Evolutionary conservation across 2,113 vertebrate genomes (phyloP), one percentile per base, ranked within the genome.

Genomic region (Onychostoma macrolepis): DNA sequence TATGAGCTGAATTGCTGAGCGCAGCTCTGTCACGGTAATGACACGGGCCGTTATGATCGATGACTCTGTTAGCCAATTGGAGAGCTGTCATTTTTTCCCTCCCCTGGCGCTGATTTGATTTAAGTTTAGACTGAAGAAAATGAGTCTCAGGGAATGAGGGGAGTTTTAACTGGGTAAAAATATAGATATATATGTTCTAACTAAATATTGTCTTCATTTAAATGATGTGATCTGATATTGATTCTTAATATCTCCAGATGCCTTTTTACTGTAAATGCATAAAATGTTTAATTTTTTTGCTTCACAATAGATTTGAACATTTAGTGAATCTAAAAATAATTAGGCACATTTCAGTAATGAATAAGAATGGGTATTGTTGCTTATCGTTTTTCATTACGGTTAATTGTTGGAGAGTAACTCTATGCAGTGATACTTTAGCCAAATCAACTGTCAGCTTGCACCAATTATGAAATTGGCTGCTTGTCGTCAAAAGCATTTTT

Each of bases 51-150:
- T 45, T n/a, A 11, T 87, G 88, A 84, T 80, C 72, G 81, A 80
- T 84, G 85, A 72, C 56, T 75, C 48, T 41, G 50, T 87, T 38
- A 80, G 28, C 43, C 85, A 84, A 71, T 86, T 74, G 67, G 50
- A 74, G 30, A 83, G 83, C 72, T 87, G 83, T 85, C 83, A 85
- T 28, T 85, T 69, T 56, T 26, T 8, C 45, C 17, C 28, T 24
- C 41, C 36, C 9, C 33, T 41, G 33, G 30, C 26, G 15, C 61
- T 33, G 15, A 65, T 19, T 82, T 86, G 61, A 86, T 76, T 58
- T 82, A n/a, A 11, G 65, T 61, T 56, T 41, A 28, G 80, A 43
- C 8, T 88, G 79, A 28, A 36, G 12, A 30, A 83, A 77, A 56
- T 26, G 50, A 75, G n/a, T n/a, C 7, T 53, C 80, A 38, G 38